phyloP scores from a whole-genome alignment of 1,140 invertebrate species.

The Drosophila trapezifrons region DNA sequence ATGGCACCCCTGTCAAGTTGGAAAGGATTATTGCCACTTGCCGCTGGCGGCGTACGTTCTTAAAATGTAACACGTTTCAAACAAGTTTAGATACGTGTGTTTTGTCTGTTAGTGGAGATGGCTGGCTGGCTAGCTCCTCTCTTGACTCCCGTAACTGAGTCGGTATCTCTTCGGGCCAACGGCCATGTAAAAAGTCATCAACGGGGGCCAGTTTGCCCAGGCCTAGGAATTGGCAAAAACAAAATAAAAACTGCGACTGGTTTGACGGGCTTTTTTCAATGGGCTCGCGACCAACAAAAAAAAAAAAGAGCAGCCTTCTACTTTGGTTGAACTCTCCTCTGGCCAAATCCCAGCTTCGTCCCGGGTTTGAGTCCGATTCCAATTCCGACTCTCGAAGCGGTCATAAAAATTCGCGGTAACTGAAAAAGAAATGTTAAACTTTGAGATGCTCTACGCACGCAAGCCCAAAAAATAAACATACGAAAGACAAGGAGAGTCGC shows the following conservation, averaged over 20 bases:
- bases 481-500: constrained; percentile 46
- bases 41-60: constrained; percentile 79
- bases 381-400: constrained; percentile 42
- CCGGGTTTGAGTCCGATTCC: constrained; percentile 30
- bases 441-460: constrained; percentile 62
- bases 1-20: constrained; percentile 78
- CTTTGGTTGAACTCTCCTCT: constrained; percentile 66
- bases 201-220: constrained; percentile 71
- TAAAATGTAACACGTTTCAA: constrained; percentile 82
- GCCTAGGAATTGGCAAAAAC: constrained; percentile 67
- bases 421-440: constrained; percentile 54
- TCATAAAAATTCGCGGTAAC: constrained; percentile 71
- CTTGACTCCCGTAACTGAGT: constrained; percentile 41
- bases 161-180: constrained; percentile 53
- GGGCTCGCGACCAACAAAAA: constrained; percentile 55
- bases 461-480: constrained; percentile 42
- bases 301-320: constrained; percentile 45
- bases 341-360: constrained; percentile 40
- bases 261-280: constrained; percentile 78
- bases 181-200: constrained; percentile 80
- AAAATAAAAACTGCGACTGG: constrained; percentile 62
- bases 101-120: constrained; percentile 45
- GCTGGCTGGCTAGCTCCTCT: constrained; percentile 26
- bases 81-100: constrained; percentile 80
- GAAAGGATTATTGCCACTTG: constrained; percentile 81